These are phyloP conservation scores for Sinelater perroti DNA, from an alignment of 2,888 invertebrate species.

Conservation along the genomic window DNA sequence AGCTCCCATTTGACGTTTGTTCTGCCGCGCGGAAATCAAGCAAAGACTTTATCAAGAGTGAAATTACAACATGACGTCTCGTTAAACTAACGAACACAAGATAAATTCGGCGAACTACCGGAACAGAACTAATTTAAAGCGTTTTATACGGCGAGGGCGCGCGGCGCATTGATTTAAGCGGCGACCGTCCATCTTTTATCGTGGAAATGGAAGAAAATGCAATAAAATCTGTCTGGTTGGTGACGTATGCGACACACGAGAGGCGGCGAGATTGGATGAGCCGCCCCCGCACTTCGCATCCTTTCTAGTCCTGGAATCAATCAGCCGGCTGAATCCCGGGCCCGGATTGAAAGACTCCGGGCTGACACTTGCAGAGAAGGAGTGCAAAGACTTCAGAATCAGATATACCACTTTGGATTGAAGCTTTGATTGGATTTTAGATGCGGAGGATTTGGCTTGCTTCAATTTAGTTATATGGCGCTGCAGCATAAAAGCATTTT, in stretches of 20 bases:
- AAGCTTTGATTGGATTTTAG: conserved; percentile 54
- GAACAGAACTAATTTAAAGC: conserved; percentile 32
- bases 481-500: conserved; percentile 38
- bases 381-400: conserved; percentile 48
- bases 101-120: conserved; percentile 19
- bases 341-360: conserved; percentile 47
- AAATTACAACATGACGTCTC: conserved; percentile 8
- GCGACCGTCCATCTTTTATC: conserved; percentile 91
- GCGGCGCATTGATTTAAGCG: conserved; percentile 85
- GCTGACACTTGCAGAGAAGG: conserved; percentile 50
- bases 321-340: conserved; percentile 47
- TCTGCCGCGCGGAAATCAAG: no score
- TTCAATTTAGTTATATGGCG: conserved; percentile 38
- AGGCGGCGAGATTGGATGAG: conserved; percentile 57
- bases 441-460: conserved; percentile 41
- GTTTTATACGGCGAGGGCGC: conserved; percentile 26
- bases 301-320: conserved; percentile 46
- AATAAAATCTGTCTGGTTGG: conserved; percentile 59
- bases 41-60: no score
- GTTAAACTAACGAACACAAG: conserved; percentile 19
- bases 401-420: conserved; percentile 48
- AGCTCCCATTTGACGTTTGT: no score
- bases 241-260: conserved; percentile 59
- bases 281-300: conserved; percentile 45
- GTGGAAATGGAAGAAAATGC: conserved; percentile 65